phyloP scores from a whole-genome alignment of 2,797 vertebrate species.

The Melanotaenia trifasciata region DNA sequence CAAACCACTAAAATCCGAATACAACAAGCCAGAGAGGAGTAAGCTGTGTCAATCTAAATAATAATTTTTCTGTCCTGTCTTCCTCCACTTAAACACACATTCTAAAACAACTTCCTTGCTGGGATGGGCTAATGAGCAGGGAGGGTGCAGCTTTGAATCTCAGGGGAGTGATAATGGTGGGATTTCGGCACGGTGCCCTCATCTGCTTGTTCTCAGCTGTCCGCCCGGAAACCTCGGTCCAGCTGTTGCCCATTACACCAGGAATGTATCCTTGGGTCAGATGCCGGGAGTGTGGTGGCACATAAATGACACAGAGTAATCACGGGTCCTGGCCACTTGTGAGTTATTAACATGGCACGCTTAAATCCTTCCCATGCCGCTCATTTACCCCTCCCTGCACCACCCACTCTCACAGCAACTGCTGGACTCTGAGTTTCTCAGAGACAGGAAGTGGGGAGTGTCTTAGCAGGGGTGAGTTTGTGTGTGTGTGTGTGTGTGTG shows the following conservation, averaged over 20 bases:
- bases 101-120: constrained; percentile 52
- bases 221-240: constrained; percentile 81
- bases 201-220: constrained; percentile 82
- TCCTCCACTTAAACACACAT: constrained; percentile 26
- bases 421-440: constrained; percentile 69
- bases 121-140: constrained; percentile 27
- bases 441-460: constrained; percentile 67
- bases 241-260: constrained; percentile 86
- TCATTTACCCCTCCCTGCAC: constrained; percentile 42
- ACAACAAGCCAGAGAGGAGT: neutral
- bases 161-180: constrained; percentile 58
- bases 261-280: constrained; percentile 85
- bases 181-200: constrained; percentile 64
- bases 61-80: constrained; percentile 27
- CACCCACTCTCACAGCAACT: constrained; percentile 73
- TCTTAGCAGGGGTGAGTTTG: constrained; percentile 53
- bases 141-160: constrained; percentile 38
- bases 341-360: constrained; percentile 83
- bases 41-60: constrained; percentile 22
- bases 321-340: constrained; percentile 77
- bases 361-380: constrained; percentile 78
- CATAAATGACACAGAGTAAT: constrained; percentile 80
- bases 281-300: constrained; percentile 79
- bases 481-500: constrained; percentile 41
- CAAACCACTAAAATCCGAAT: neutral